Percentiles rank a stretch among this genome's conserved stretches.
Evolutionary conservation across 2,888 invertebrate species (phyloP).

Genomic region (Argyra leucocephala): DNA sequence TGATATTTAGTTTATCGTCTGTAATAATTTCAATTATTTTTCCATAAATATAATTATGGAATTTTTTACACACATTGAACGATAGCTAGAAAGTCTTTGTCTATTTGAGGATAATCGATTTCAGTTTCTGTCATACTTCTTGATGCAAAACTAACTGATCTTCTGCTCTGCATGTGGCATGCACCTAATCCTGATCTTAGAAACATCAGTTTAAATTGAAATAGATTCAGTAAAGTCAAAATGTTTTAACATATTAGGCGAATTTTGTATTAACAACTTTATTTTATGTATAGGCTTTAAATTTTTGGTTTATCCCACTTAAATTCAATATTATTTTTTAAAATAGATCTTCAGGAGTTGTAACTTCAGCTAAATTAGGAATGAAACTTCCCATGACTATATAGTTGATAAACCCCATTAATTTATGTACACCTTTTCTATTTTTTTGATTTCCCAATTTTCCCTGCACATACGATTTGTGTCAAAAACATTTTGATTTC

Average conservation of each 20-base stretch:
- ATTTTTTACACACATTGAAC: constrained; percentile 25
- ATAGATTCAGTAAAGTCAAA: constrained; percentile 20
- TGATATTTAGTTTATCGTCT: constrained; percentile 23
- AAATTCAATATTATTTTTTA: constrained; percentile 21
- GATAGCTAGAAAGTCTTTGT: constrained; percentile 27
- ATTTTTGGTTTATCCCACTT: constrained; percentile 21
- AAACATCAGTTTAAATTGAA: constrained; percentile 20
- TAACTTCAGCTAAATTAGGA: too few relatives aligned
- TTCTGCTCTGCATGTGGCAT: constrained; percentile 18
- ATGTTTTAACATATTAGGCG: constrained; percentile 19
- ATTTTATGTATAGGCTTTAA: constrained; percentile 17
- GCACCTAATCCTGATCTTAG: constrained; percentile 22
- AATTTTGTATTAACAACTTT: constrained; percentile 20
- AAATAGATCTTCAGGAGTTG: constrained; percentile 19
- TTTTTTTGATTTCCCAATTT: too few relatives aligned
- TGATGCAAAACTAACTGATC: constrained; percentile 24
- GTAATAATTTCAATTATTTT: constrained; percentile 16
- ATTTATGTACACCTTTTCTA: too few relatives aligned
- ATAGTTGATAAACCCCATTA: too few relatives aligned
- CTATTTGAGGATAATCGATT: constrained; percentile 26
- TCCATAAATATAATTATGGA: constrained; percentile 26
- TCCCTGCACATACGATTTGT: too few relatives aligned
- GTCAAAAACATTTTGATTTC: too few relatives aligned
- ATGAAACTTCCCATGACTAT: too few relatives aligned
- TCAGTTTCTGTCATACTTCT: constrained; percentile 24